phyloP scores from a whole-genome alignment of 2,888 invertebrate genomes.

The Zelleria hepariella region DNA sequence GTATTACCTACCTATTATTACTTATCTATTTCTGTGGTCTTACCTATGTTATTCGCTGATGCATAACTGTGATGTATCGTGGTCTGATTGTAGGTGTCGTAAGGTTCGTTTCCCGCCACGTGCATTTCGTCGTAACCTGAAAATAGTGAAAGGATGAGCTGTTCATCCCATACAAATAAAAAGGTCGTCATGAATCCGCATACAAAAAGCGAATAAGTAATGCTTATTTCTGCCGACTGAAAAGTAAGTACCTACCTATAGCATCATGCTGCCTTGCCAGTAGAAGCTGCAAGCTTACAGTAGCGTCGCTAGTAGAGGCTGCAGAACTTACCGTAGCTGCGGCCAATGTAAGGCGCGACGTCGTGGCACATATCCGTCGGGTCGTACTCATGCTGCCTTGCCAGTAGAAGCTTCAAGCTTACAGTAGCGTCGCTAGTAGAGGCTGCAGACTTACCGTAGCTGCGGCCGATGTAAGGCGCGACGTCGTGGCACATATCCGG shows the following conservation, averaged over 20 bases:
- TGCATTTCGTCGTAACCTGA: slow-evolving; percentile 61
- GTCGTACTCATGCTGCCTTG: no score
- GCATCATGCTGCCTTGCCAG: no score
- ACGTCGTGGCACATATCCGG: slow-evolving; percentile 53
- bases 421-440: no score
- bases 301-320: no score
- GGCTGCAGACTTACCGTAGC: slow-evolving; percentile 54
- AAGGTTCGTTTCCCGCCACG: slow-evolving; percentile 44
- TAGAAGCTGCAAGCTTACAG: no score
- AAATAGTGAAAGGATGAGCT: slow-evolving; percentile 5
- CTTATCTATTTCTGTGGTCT: no score
- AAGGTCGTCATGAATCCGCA: not conserved
- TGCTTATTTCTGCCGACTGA: no score
- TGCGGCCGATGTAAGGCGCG: slow-evolving; percentile 49
- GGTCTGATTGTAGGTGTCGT: slow-evolving; percentile 49
- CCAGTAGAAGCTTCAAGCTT: no score
- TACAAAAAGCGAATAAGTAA: not conserved
- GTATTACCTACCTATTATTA: no score
- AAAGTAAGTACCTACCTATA: no score
- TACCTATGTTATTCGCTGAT: slow-evolving; percentile 43
- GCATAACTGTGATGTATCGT: slow-evolving; percentile 38
- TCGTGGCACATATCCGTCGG: slow-evolving; percentile 52
- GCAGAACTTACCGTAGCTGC: slow-evolving; percentile 53
- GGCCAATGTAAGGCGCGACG: slow-evolving; percentile 46
- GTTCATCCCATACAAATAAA: not conserved